Base-by-base conservation (phyloP, 2,797 vertebrate species). In the Gallirallus australis region DNA sequence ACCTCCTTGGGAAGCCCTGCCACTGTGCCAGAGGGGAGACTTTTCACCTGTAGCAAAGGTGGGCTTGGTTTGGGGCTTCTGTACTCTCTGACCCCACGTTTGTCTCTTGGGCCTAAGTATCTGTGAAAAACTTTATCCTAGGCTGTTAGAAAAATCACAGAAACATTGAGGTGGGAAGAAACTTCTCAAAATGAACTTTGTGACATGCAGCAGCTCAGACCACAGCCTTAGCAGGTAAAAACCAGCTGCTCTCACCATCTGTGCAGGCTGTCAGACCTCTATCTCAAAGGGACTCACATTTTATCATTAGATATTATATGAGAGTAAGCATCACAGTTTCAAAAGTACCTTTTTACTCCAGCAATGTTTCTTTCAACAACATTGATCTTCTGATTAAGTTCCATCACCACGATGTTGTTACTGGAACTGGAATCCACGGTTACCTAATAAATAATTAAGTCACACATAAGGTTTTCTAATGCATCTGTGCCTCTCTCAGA, bases 261-360 rank as follows among this genome's bases (percentile, higher is more conserved):
- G 39, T 72, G 24, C 2, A 37, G 39, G 45, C 45, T 69, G 30
- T 47, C 69, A 86, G 45, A 28, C 7, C 17, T 27, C 39, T 25
- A 0, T 45, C 52, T 86, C 75, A 80, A 77, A 69, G 9, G 19
- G 21, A 48, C 28, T 84, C 24, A 24, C 16, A 25, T 48, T 59
- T 50, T 84, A 12, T 70, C 39, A 19, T 37, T n/a, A 66, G 24
- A 7, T 40, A 33, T 21, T 71, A 1, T 12, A 48, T 14, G 39
- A 77, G 48, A 86, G 42, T n/a, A 86, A 90, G 37, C 10, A 19
- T 60, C 30, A n/a, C 9, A 19, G 15, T 50, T 90, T 78, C 31
- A 89, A 28, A 86, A 94, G 71, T 95, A 99, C 98, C 81, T 94
- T 95, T 98, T 95, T 63, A 98, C 24, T 79, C 97, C 81, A 14